Evolutionary conservation across 2,113 vertebrate genomes (phyloP).

Genomic region (Corythornis vintsioides): DNA sequence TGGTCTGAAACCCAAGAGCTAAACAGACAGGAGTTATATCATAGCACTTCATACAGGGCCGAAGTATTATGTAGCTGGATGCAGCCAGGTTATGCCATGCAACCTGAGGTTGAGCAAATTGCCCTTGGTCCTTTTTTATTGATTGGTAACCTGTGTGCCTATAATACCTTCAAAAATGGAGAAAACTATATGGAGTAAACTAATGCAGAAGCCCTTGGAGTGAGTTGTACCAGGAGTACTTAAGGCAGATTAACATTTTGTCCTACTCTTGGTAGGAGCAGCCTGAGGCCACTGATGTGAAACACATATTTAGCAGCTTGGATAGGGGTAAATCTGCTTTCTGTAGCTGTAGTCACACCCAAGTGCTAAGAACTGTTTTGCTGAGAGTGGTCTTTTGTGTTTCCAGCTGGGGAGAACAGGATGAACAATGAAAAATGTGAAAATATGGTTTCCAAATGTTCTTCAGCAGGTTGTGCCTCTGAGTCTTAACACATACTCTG

Average conservation of each 20-base stretch:
- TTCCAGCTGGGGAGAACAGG: conserved; percentile 15
- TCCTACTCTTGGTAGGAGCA: not conserved
- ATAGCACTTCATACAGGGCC: not conserved
- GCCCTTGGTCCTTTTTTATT: not conserved
- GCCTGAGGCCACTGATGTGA: not conserved
- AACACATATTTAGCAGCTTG: not conserved
- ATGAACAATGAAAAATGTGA: not conserved
- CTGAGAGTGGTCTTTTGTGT: conserved; percentile 10
- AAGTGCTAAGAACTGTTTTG: not conserved
- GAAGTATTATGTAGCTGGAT: not conserved
- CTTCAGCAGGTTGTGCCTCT: not conserved
- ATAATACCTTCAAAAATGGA: not conserved
- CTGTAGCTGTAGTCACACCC: not conserved
- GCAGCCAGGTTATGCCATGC: accelerated
- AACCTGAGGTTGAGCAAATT: not conserved
- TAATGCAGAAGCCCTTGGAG: not conserved
- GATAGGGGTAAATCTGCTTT: not conserved
- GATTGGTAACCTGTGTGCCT: not conserved
- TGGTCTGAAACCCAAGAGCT: not conserved
- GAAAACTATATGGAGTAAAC: not conserved
- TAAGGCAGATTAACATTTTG: not conserved
- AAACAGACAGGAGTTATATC: not conserved
- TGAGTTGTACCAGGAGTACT: not conserved
- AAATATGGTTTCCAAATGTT: conserved; percentile 30
- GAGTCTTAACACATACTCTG: not conserved